These are phyloP conservation scores for Hippocampus zosterae DNA, from an alignment of 2,113 vertebrate genomes.

Conservation along the genomic window DNA sequence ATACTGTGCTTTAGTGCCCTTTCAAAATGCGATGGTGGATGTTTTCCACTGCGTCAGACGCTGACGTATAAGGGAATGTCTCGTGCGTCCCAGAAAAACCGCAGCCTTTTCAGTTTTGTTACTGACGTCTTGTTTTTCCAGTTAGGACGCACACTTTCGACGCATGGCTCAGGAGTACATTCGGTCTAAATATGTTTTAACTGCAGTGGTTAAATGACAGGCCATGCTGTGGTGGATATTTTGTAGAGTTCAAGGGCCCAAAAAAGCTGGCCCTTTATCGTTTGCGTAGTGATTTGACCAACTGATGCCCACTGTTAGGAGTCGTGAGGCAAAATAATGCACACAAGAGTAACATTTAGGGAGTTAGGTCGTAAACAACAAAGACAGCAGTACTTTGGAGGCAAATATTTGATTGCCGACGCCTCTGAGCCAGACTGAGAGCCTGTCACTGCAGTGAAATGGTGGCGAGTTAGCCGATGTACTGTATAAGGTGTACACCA, in stretches of 20 bases:
- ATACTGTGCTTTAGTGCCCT: too few relatives aligned
- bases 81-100: background rate
- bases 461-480: too few relatives aligned
- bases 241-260: background rate
- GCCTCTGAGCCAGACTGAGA: too few relatives aligned
- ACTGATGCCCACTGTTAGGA: too few relatives aligned
- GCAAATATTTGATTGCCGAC: too few relatives aligned
- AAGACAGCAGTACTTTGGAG: too few relatives aligned
- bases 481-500: too few relatives aligned
- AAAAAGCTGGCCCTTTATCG: background rate
- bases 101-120: background rate
- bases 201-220: background rate
- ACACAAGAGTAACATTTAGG: too few relatives aligned
- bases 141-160: background rate
- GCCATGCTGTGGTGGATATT: background rate
- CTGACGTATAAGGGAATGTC: conserved; percentile 20
- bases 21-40: background rate
- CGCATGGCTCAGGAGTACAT: background rate
- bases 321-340: too few relatives aligned
- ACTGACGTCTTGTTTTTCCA: background rate
- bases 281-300: background rate
- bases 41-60: conserved; percentile 12
- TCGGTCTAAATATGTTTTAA: background rate
- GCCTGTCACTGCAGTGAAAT: too few relatives aligned
- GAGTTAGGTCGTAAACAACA: too few relatives aligned